These are phyloP conservation scores for Melanocharis versteri DNA, from an alignment of 2,113 vertebrate genomes.

Conservation along the genomic window DNA sequence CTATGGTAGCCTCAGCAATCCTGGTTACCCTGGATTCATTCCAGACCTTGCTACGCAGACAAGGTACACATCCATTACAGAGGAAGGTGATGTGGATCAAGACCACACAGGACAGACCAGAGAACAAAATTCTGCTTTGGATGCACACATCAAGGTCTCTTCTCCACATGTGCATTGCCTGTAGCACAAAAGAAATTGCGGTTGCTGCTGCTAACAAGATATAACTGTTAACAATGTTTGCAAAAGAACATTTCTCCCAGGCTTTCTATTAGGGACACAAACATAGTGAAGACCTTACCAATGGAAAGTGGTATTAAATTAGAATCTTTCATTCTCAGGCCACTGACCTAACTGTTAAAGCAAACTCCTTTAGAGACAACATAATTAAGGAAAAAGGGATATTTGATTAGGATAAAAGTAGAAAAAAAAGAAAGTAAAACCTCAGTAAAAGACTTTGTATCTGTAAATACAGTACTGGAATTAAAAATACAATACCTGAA, in stretches of 20 bases:
- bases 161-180: neutral
- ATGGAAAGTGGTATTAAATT: neutral
- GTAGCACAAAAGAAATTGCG: neutral
- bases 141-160: neutral
- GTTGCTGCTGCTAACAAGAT: neutral
- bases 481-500: accelerated
- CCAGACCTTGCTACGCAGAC: neutral
- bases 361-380: neutral
- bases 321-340: neutral
- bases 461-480: neutral
- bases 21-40: neutral
- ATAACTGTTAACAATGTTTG: neutral
- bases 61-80: neutral
- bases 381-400: neutral
- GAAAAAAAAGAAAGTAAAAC: neutral
- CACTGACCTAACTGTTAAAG: neutral
- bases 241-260: neutral
- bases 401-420: neutral
- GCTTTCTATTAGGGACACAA: neutral
- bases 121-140: neutral
- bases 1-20: accelerated
- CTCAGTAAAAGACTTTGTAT: neutral
- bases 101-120: neutral
- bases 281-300: neutral
- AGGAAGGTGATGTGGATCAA: neutral